Conservation (phyloP, 2,888 invertebrate species). For the Hylaea fasciaria region DNA sequence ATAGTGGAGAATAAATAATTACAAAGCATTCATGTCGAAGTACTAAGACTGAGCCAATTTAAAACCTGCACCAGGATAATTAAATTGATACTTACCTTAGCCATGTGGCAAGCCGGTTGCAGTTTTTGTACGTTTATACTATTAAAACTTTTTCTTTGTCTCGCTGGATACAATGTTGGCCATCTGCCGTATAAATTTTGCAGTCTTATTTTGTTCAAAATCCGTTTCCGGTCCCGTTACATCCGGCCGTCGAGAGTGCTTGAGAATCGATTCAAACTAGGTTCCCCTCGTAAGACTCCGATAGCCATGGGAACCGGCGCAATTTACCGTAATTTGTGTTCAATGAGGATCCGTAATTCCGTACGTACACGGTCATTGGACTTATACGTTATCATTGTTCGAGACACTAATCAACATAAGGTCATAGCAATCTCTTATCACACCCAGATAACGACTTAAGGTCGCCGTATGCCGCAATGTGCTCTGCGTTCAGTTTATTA, state of each 20-base stretch:
- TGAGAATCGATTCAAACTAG: slow-evolving; percentile 57
- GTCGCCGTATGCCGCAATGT: slow-evolving; percentile 73
- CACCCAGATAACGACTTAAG: slow-evolving; percentile 73
- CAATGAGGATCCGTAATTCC: slow-evolving; percentile 40
- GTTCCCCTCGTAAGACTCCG: slow-evolving; percentile 54
- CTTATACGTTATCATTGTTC: slow-evolving; percentile 69
- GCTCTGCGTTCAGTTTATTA: slow-evolving; percentile 45
- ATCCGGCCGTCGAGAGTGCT: slow-evolving; percentile 75
- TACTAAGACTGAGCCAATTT: slow-evolving; percentile 3
- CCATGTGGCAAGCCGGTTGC: slow-evolving; percentile 46
- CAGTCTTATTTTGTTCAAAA: slow-evolving; percentile 63
- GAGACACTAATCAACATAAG: slow-evolving; percentile 76
- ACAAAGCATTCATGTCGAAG: background rate
- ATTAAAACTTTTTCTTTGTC: slow-evolving; percentile 57
- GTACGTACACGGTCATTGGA: slow-evolving; percentile 82
- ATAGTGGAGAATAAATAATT: background rate
- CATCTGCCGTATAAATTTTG: slow-evolving; percentile 68
- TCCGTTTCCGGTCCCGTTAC: slow-evolving; percentile 78
- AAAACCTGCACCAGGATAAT: slow-evolving; percentile 39
- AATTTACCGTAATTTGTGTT: slow-evolving; percentile 42
- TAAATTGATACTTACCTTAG: slow-evolving; percentile 55
- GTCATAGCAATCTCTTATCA: slow-evolving; percentile 80
- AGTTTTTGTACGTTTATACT: slow-evolving; percentile 51
- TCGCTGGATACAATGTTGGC: slow-evolving; percentile 57
- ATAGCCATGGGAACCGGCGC: slow-evolving; percentile 56